Conservation (phyloP, 2,113 vertebrate species). For the Eurypyga helias region DNA sequence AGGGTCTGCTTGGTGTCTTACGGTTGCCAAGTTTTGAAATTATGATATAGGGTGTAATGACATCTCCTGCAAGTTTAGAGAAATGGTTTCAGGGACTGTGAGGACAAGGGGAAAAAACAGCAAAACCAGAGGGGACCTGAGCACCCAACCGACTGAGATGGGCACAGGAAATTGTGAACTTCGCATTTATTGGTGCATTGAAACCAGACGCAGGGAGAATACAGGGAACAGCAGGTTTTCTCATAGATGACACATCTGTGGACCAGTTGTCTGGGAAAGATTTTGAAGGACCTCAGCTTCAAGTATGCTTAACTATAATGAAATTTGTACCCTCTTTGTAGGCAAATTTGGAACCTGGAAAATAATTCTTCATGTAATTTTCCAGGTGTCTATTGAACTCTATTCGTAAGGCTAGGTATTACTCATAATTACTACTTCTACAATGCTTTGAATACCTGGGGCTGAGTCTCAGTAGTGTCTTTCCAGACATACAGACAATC, state of each 20-base stretch:
- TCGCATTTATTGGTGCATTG: neutral
- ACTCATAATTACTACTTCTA: neutral
- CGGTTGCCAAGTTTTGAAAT: neutral
- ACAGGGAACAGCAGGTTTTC: neutral
- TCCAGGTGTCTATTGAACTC: neutral
- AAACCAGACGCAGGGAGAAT: neutral
- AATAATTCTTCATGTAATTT: neutral
- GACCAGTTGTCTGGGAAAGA: neutral
- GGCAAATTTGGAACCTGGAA: neutral
- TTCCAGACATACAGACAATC: neutral
- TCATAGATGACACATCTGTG: accelerated
- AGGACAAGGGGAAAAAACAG: neutral
- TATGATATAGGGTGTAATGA: no score
- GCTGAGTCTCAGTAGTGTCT: neutral
- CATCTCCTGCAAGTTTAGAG: neutral
- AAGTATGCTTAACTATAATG: neutral
- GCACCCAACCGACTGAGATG: neutral
- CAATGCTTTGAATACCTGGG: neutral
- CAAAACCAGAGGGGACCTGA: neutral
- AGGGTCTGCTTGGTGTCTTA: neutral
- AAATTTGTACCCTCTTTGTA: neutral
- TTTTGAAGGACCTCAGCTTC: neutral
- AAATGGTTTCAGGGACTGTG: neutral
- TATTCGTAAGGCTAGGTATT: neutral
- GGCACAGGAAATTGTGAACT: accelerated